Evolutionary conservation across 30 jellyfish, hydroid and myxozoan species (phyloP).

Genomic region (Morbakka virulenta): DNA sequence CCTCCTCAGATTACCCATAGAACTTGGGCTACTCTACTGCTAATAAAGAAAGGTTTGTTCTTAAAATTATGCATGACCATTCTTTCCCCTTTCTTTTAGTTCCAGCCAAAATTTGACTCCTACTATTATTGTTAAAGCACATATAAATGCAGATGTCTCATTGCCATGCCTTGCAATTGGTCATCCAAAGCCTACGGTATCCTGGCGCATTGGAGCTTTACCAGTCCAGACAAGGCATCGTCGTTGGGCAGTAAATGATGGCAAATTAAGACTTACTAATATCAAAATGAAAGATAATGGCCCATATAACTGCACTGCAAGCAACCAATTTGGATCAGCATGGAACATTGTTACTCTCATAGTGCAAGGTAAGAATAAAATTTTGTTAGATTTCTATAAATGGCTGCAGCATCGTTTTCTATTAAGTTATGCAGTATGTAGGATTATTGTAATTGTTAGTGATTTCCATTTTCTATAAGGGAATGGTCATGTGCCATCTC

Average conservation of each 20-base stretch:
- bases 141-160: constrained; percentile 63
- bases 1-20: too few relatives aligned
- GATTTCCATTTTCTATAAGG: background rate
- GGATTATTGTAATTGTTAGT: too few relatives aligned
- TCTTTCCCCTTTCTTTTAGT: constrained; percentile 48
- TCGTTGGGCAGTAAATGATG: constrained; percentile 56
- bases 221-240: constrained; percentile 58
- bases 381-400: background rate
- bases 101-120: constrained; percentile 90
- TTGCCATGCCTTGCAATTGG: constrained; percentile 96
- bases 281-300: constrained; percentile 65
- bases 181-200: constrained; percentile 76
- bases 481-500: too few relatives aligned
- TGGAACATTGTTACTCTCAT: constrained; percentile 83
- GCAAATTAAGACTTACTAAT: constrained; percentile 50
- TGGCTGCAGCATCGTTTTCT: background rate
- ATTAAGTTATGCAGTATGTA: background rate
- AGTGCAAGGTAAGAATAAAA: constrained; percentile 94
- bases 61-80: background rate
- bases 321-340: constrained; percentile 75
- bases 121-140: constrained; percentile 39
- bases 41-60: too few relatives aligned
- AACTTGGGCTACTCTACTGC: too few relatives aligned
- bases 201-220: constrained; percentile 51
- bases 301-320: constrained; percentile 82